Evolutionary conservation across 2,888 invertebrate species (phyloP), one percentile per base, ranked within the genome.

Genomic region (Lasioglossum calceatum): DNA sequence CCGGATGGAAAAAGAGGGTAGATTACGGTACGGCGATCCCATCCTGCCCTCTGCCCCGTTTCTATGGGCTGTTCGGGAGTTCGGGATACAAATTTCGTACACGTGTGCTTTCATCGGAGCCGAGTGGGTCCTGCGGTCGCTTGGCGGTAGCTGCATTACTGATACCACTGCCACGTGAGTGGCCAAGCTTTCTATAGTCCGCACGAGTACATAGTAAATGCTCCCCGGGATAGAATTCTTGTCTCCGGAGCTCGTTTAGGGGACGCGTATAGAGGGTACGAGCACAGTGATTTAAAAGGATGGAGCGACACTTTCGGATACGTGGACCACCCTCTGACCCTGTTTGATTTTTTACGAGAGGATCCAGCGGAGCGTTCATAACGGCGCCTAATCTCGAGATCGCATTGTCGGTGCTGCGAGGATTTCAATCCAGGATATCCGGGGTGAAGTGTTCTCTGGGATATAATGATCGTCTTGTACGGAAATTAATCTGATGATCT

Each of bases 1-100:
- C 36, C 19, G 32, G 78, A 19, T 64, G 78, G 54, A 79, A 76
- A 79, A 58, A 70, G 36, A 64, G 42, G n/a, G 42, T 78, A 32
- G 78, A 84, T 86, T 78, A 84, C 36, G 39, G 64, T 50, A 61
- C 61, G 80, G 71, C 77, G 67, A 74, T 80, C 70, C 82, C 70
- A 8, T 39, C 39, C 67, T 36, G 39, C 67, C 32, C 36, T 36
- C 58, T 75, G 80, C 27, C 32, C 19, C 77, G 19, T 70, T 42
- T 70, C 70, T 42, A 70, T 42, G 70, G 70, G 70, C 39, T 70
- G 70, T 42, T 70, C 70, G 70, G 70, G 70, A 70, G 39, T 39
- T 70, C 42, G 70, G 73, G 47, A 47, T 73, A 73, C 73, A 47
- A 73, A 73, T 70, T 70, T 70, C 39, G 70, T 42, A 42, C 70